phyloP scores from a whole-genome alignment of 2,888 invertebrate genomes.

The Orthonevra nobilis region DNA sequence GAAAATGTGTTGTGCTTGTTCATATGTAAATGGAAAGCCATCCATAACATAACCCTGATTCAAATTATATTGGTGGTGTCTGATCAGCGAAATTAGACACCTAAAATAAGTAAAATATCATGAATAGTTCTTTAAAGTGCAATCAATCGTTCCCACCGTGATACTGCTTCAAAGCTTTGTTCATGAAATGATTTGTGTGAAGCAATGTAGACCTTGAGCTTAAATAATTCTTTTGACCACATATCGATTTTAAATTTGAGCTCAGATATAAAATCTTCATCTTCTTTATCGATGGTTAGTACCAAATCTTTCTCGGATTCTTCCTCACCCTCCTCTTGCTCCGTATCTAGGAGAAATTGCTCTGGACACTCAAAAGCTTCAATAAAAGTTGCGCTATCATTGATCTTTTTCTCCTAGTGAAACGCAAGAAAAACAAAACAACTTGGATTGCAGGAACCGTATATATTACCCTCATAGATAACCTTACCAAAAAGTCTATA shows the following conservation, averaged over 20 bases:
- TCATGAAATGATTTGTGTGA: constrained; percentile 51
- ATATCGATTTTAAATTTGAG: constrained; percentile 2
- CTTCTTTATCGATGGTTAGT: constrained; percentile 4
- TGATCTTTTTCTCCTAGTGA: constrained; percentile 39
- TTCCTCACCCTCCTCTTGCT: neutral
- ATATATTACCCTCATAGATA: too few relatives aligned
- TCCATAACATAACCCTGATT: constrained; percentile 72
- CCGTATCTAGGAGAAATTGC: neutral
- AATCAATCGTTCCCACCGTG: constrained; percentile 9
- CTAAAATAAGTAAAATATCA: constrained; percentile 16
- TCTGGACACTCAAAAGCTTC: constrained; percentile 17
- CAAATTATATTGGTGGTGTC: constrained; percentile 49
- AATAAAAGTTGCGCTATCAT: constrained; percentile 5
- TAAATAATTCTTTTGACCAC: constrained; percentile 39
- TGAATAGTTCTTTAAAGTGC: neutral
- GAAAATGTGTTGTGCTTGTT: constrained; percentile 58
- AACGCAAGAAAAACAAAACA: neutral
- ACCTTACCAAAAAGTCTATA: constrained; percentile 46
- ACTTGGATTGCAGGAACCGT: neutral
- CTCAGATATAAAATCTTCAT: neutral
- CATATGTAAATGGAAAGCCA: constrained; percentile 68
- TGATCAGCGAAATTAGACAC: constrained; percentile 55
- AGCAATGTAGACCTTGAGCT: constrained; percentile 38
- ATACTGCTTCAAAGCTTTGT: constrained; percentile 33
- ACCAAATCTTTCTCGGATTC: neutral